Percentiles rank a stretch among this genome's conserved stretches.
Conservation (phyloP, 1,140 invertebrate species). For the Idris sp. region DNA sequence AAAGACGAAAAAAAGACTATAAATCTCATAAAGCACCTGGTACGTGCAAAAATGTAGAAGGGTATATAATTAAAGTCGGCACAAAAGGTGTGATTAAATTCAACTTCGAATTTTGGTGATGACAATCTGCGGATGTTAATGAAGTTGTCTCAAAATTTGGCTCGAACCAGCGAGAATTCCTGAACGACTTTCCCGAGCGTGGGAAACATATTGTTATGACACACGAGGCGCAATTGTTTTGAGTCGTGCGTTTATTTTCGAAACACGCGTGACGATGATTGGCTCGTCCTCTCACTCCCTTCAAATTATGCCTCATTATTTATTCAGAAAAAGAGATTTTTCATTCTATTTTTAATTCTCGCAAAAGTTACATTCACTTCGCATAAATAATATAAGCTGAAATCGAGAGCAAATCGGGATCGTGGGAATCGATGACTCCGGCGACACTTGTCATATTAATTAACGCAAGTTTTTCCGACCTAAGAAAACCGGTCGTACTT, state of each 20-base stretch:
- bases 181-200: constrained; percentile 58
- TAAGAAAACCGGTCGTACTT: too few species aligned
- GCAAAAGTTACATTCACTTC: too few species aligned
- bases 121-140: too few species aligned
- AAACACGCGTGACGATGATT: constrained; percentile 51
- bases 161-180: not conserved
- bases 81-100: constrained; percentile 24
- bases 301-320: too few species aligned
- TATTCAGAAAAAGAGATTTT: too few species aligned
- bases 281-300: too few species aligned
- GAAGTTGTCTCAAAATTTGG: constrained; percentile 15
- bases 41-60: too few species aligned
- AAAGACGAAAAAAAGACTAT: not conserved
- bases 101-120: not conserved
- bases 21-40: too few species aligned
- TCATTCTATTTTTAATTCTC: too few species aligned
- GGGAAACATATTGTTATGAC: constrained; percentile 62
- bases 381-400: too few species aligned
- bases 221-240: constrained; percentile 32
- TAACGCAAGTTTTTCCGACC: too few species aligned
- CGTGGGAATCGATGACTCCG: constrained; percentile 53
- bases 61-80: too few species aligned
- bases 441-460: constrained; percentile 43
- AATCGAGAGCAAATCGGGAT: constrained; percentile 41
- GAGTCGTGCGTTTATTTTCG: constrained; percentile 27